Conservation (phyloP, 1,140 invertebrate genomes). For the Drosophila melanogaster region DNA sequence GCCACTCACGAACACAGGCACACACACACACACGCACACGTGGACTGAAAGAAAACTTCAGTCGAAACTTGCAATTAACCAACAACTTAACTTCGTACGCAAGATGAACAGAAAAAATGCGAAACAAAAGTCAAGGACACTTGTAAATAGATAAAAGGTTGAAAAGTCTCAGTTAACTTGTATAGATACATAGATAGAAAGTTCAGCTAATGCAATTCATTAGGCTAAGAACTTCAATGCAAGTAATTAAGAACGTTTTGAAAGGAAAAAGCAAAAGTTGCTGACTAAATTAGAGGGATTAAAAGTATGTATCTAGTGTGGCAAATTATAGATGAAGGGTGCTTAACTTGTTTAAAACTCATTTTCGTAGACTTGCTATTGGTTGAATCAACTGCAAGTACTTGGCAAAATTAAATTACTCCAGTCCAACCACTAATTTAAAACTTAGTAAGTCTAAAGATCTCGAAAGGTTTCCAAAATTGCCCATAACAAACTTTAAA, state of each 20-base stretch:
- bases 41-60: slow-evolving; percentile 21
- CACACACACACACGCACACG: background rate
- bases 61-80: slow-evolving; percentile 14
- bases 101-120: background rate
- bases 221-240: background rate
- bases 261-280: background rate
- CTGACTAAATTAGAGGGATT: background rate
- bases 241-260: background rate
- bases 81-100: slow-evolving; percentile 2
- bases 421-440: background rate
- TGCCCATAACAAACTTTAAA: background rate
- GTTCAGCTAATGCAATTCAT: background rate
- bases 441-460: background rate
- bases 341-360: no score
- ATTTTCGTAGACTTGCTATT: no score
- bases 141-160: background rate
- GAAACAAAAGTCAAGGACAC: background rate
- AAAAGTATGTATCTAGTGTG: background rate
- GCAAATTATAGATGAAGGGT: no score
- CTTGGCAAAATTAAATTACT: no score
- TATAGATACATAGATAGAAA: no score
- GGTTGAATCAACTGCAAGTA: no score
- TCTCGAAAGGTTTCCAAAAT: background rate
- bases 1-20: slow-evolving; percentile 7
- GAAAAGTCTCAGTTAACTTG: no score